A percentile compares a stretch with the other conserved stretches of the same genome.
These are phyloP conservation scores for Melanotaenia parkinsoni DNA, from an alignment of 2,797 vertebrate genomes.

Conservation along the genomic window DNA sequence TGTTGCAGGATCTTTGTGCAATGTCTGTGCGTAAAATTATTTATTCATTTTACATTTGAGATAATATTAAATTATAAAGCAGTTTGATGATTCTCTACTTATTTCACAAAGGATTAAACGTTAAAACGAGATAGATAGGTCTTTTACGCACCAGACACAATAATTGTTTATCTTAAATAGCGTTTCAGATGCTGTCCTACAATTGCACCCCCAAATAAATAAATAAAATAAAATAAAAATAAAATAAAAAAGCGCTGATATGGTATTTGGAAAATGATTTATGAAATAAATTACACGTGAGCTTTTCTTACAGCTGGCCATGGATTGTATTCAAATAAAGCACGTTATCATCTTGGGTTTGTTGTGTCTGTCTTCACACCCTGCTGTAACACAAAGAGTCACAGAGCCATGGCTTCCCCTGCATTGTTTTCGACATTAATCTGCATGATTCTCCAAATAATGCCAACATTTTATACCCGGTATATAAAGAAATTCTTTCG, in stretches of 20 bases:
- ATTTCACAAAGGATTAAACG: not conserved
- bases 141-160: slow-evolving; percentile 11
- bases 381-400: slow-evolving; percentile 56
- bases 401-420: slow-evolving; percentile 22
- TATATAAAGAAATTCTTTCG: slow-evolving; percentile 21
- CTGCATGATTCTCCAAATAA: slow-evolving; percentile 12
- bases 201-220: too few species aligned
- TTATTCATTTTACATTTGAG: not conserved
- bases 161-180: not conserved
- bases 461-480: slow-evolving; percentile 17
- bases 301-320: slow-evolving; percentile 50
- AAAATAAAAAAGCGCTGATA: slow-evolving; percentile 1
- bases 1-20: not conserved
- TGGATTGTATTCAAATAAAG: slow-evolving; percentile 80
- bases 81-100: not conserved
- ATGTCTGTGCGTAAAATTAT: slow-evolving; percentile 12
- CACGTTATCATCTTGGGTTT: slow-evolving; percentile 71
- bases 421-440: slow-evolving; percentile 43
- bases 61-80: not conserved
- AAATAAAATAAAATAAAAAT: too few species aligned
- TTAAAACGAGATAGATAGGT: not conserved
- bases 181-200: not conserved
- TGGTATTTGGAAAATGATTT: slow-evolving; percentile 50
- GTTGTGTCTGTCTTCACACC: slow-evolving; percentile 62
- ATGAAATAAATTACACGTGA: slow-evolving; percentile 58